Evolutionary conservation across 2,113 vertebrate genomes (phyloP).

Genomic region (Crotalus helleri): DNA sequence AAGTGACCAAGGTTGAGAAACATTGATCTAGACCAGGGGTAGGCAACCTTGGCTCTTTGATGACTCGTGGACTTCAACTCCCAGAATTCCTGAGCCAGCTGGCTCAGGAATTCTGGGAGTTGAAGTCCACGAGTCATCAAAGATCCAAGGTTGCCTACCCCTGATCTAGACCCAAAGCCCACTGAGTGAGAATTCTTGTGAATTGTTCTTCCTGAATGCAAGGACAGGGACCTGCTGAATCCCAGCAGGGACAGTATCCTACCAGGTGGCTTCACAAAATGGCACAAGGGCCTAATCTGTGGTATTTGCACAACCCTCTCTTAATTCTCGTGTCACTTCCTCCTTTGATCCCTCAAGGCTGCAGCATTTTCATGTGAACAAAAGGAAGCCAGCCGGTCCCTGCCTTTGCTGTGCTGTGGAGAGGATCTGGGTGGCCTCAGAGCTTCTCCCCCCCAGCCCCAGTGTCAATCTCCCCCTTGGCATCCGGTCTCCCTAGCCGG

Average conservation of each 20-base stretch:
- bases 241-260: neutral
- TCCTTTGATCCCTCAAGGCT: neutral
- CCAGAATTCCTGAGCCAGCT: no score
- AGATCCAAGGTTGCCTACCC: neutral
- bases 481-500: conserved; percentile 64
- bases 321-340: neutral
- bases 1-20: no score
- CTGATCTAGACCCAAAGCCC: neutral
- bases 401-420: neutral
- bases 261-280: neutral
- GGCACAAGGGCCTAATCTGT: neutral
- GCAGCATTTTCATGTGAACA: neutral
- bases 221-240: neutral
- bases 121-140: neutral
- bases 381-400: neutral
- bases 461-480: neutral
- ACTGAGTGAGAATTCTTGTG: neutral
- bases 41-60: no score
- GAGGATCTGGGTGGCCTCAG: neutral
- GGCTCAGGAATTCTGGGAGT: neutral
- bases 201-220: neutral
- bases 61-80: no score
- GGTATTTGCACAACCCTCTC: neutral
- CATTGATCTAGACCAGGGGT: neutral
- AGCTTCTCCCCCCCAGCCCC: neutral